A percentile compares a stretch with the other conserved stretches of the same genome.
Evolutionary conservation across 2,888 invertebrate species (phyloP).

Genomic region (Cephus spinipes): DNA sequence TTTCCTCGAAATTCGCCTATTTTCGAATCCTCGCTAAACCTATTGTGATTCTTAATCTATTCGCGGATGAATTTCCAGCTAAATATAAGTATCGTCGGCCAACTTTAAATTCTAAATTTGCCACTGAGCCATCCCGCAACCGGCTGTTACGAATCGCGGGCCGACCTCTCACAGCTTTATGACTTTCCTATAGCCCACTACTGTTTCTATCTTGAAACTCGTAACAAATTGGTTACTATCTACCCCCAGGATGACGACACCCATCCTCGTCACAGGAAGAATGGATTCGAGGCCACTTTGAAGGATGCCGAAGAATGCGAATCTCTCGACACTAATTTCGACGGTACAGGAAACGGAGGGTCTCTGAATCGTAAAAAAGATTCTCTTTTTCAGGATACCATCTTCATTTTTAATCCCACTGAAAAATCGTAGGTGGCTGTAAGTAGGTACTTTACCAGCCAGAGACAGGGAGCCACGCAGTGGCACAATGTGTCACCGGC

Average conservation of each 20-base stretch:
- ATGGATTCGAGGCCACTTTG: not conserved
- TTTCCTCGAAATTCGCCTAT: not conserved
- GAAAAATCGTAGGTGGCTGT: not conserved
- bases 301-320: constrained; percentile 14
- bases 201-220: not conserved
- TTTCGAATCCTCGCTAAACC: not conserved
- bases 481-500: not conserved
- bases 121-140: not conserved
- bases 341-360: not conserved
- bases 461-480: not conserved
- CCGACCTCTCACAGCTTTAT: not conserved
- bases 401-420: not conserved
- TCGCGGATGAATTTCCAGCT: not conserved
- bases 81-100: not conserved
- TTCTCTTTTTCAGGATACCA: not conserved
- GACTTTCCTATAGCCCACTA: not conserved
- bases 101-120: constrained; percentile 4
- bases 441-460: not conserved
- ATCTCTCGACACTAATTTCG: constrained; percentile 21
- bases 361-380: not conserved
- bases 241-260: not conserved
- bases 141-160: not conserved
- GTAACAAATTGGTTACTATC: not conserved
- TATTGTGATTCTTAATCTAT: not conserved
- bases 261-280: not conserved